Evolutionary conservation across 1,140 invertebrate genomes (phyloP), one percentile per base, ranked within the genome.

Genomic region (Leptonema lineaticorne): DNA sequence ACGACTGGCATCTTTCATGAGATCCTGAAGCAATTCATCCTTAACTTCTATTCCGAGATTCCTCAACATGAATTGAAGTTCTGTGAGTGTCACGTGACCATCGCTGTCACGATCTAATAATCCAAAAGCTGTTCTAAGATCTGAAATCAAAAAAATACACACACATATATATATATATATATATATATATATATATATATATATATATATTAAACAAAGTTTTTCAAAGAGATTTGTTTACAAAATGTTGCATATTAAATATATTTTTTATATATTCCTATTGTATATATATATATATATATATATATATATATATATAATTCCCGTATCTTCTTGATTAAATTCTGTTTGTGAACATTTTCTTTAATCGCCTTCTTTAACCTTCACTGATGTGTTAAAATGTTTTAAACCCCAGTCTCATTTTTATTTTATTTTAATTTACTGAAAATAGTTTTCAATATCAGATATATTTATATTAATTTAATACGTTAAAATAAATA

Each of bases 51-150:
- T 90, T 71, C 89, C 89, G 66, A 92, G 82, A 76, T 88, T 89
- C 65, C 85, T 84, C 45, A 92, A 81, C 90, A 92, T 92, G 75
- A 85, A 85, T 77, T 90, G 89, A 72, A 92, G 78, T 76, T 92
- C 89, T 28, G 84, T 85, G 6, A 87, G 84, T 28, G 87, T 90
- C 37, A 91, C 85, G 74, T 86, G 83, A 8, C 90, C 90, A 79
- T 92, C 90, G 75, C 86, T 85, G 79, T 92, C 89, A 68, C 86
- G 83, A 75, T 92, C 90, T 77, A 91, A 77, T 63, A 92, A 81
- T 27, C 85, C 85, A 77, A 92, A 92, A 41, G 90, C 90, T 73
- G 87, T 90, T 72, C 88, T 83, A 67, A 92, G 78, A 77, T 90
- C 89, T 90, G 78, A 0, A 83, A 83, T 65, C 33, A 70, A 59